Conservation (phyloP, 2,888 invertebrate genomes). For the Nomada goodeniana region DNA sequence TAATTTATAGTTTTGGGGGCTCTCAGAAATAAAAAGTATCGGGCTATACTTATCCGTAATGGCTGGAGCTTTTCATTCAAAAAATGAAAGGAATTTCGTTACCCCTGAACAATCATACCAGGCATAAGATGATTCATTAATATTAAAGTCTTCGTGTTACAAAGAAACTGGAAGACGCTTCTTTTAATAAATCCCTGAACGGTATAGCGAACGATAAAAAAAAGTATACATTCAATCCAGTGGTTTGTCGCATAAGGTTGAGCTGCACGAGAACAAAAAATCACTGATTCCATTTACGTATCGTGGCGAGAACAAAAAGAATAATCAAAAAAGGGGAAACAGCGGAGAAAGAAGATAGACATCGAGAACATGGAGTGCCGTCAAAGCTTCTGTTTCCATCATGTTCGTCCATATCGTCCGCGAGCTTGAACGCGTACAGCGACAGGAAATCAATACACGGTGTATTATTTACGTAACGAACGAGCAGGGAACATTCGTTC, state of each 20-base stretch:
- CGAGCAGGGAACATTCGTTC: background rate
- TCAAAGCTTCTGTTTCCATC: slow-evolving; percentile 54
- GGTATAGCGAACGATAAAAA: background rate
- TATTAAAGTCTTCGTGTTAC: too few relatives aligned
- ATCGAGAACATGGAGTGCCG: slow-evolving; percentile 19
- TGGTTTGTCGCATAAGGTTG: background rate
- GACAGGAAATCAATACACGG: slow-evolving; percentile 52
- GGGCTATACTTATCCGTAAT: too few relatives aligned
- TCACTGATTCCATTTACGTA: slow-evolving; percentile 9
- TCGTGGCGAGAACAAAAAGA: background rate
- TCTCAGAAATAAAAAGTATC: too few relatives aligned
- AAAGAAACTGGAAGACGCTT: too few relatives aligned
- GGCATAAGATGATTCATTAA: too few relatives aligned
- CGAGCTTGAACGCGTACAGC: slow-evolving; percentile 23
- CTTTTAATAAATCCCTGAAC: background rate
- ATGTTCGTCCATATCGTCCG: slow-evolving; percentile 12
- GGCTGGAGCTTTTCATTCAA: too few relatives aligned
- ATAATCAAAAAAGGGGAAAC: background rate
- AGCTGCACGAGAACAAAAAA: background rate
- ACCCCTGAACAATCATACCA: too few relatives aligned
- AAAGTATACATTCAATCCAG: background rate
- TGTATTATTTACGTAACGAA: slow-evolving; percentile 51
- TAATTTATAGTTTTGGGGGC: too few relatives aligned
- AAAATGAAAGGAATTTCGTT: too few relatives aligned
- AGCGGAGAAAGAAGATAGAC: slow-evolving; percentile 22